A percentile compares a stretch with the other conserved stretches of the same genome.
phyloP scores from a whole-genome alignment of 2,797 vertebrate species.

The Mionectes olivaceus region DNA sequence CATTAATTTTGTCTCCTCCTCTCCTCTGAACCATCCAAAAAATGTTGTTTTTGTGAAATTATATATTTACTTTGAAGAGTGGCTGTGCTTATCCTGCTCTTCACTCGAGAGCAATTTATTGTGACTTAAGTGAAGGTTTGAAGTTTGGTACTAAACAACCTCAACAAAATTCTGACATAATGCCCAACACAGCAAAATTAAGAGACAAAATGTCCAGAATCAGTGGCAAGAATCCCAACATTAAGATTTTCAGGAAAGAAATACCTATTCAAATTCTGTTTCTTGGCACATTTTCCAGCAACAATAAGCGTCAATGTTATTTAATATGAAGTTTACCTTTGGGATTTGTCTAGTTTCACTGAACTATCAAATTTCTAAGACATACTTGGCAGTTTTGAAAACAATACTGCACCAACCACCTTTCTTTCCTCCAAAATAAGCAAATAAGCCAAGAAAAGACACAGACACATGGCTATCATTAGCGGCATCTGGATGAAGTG shows the following conservation, averaged over 20 bases:
- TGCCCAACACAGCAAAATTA: background rate
- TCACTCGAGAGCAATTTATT: background rate
- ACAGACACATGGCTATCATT: rapidly evolving
- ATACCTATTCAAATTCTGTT: background rate
- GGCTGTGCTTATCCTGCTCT: background rate
- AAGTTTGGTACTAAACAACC: background rate
- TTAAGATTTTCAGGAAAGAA: background rate
- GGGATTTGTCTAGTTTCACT: background rate
- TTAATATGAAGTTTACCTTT: background rate
- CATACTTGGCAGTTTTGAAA: background rate
- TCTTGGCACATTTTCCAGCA: background rate
- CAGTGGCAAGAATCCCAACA: background rate
- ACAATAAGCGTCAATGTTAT: background rate
- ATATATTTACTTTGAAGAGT: background rate
- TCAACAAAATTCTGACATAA: background rate
- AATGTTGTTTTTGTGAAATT: background rate
- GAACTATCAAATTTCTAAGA: background rate
- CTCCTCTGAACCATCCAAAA: background rate
- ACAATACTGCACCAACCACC: background rate
- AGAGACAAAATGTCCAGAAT: background rate
- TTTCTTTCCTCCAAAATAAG: background rate
- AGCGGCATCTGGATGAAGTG: background rate
- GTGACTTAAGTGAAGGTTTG: background rate
- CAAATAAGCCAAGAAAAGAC: background rate
- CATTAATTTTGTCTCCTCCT: background rate